Evolutionary conservation across 2,888 invertebrate species (phyloP), one percentile per base, ranked within the genome.

Genomic region (Heteromyza rotundicornis): DNA sequence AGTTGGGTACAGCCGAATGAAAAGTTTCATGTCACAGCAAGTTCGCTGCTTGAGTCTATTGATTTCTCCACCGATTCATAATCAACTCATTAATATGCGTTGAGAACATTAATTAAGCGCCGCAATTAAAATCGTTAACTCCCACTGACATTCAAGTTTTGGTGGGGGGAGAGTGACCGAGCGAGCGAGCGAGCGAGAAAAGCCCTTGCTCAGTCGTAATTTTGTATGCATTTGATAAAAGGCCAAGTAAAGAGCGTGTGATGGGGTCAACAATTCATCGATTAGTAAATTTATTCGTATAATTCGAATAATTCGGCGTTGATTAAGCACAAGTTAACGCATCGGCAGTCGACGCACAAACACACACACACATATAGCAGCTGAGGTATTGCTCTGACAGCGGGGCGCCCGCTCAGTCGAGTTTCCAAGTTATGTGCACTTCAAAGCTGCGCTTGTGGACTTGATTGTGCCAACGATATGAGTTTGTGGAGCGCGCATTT

Each of bases 401-500:
- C 14, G 40, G 40, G 40, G 40, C 10, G 40, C 12, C 10, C 14
- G 10, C 5, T 7, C 40, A 14, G 7, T 40, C 14, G 40, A 40
- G 14, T 8, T n/a, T 7, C 40, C 40, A n/a, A 40, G n/a, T 40
- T 40, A 40, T 40, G 27, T 7, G 40, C 12, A 40, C 40, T 14
- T n/a, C 40, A 40, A 40, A 40, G 40, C 40, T 8, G 40, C n/a
- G 40, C 40, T 3, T 40, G n/a, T n/a, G n/a, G 40, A 27, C 27
- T 7, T n/a, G 73, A 74, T 74, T 74, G 73, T 74, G 73, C 74
- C 73, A 74, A 75, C 70, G 73, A 74, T 74, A 74, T 71, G 74
- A 75, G 73, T 75, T 74, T 40, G 8, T 40, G 40, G 40, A 40
- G 40, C 40, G n/a, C n/a, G 40, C 40, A 40, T 40, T 40, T 14